These are phyloP conservation scores for Callipepla squamata DNA, from an alignment of 2,113 vertebrate species.

Conservation along the genomic window DNA sequence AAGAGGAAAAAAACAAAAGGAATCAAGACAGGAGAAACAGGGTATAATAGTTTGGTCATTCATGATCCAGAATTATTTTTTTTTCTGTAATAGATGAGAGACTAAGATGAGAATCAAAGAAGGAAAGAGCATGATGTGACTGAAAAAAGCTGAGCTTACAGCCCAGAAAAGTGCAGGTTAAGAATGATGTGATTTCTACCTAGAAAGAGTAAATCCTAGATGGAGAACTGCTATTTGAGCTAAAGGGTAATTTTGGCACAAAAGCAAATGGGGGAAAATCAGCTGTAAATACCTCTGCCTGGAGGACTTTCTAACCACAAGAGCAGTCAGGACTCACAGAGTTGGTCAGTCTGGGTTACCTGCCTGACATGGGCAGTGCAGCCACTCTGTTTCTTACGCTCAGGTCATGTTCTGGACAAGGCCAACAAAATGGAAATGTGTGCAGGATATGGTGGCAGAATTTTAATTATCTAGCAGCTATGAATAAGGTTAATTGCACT, in stretches of 20 bases:
- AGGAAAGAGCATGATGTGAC: not conserved
- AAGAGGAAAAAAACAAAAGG: not conserved
- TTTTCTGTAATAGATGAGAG: not conserved
- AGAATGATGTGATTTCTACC: conserved; percentile 17
- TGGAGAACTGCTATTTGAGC: not conserved
- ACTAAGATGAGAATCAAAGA: not conserved
- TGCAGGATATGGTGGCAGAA: not conserved
- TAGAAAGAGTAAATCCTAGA: not conserved
- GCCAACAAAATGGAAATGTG: not conserved
- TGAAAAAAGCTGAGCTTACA: conserved; percentile 8
- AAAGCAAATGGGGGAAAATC: not conserved
- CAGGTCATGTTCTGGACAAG: not conserved
- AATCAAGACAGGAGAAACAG: not conserved
- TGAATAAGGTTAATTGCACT: not conserved
- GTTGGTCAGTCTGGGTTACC: not conserved
- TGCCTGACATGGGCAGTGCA: not conserved
- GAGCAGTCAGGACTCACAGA: not conserved
- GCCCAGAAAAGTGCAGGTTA: not conserved
- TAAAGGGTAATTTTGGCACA: conserved; percentile 9
- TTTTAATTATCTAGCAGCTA: not conserved
- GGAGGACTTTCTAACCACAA: not conserved
- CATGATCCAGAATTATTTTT: not conserved
- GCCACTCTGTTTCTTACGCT: not conserved
- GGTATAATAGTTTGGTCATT: not conserved
- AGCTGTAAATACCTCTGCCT: not conserved